Conservation (phyloP, 2,113 vertebrate species). For the Psilopogon haemacephalus region DNA sequence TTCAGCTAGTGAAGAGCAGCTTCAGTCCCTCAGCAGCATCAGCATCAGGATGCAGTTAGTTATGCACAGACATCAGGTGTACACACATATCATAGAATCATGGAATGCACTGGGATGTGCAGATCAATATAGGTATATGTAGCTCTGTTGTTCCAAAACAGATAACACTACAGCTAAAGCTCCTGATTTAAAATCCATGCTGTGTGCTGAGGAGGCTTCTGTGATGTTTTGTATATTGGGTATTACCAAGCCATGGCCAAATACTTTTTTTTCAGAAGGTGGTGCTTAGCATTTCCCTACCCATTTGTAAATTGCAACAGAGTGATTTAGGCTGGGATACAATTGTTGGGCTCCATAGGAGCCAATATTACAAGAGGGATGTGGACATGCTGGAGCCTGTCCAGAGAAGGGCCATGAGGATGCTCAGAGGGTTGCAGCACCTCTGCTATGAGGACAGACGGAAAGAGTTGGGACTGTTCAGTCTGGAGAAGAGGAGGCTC, state of each 20-base stretch:
- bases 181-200: neutral
- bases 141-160: neutral
- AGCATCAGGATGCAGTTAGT: fast-evolving
- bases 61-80: neutral
- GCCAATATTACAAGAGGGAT: too few relatives aligned
- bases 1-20: neutral
- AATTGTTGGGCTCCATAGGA: neutral
- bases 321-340: neutral
- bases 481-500: too few relatives aligned
- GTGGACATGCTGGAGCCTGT: too few relatives aligned
- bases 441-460: too few relatives aligned
- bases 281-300: neutral
- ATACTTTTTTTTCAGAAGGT: neutral
- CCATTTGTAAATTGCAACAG: neutral
- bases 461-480: too few relatives aligned
- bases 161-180: neutral
- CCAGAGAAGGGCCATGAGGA: too few relatives aligned
- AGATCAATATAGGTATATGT: fast-evolving
- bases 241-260: neutral
- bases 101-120: too few relatives aligned
- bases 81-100: neutral
- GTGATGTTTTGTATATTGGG: neutral
- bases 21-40: neutral
- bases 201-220: neutral
- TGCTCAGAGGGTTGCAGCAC: too few relatives aligned